Base-by-base conservation (phyloP, 2,113 vertebrate genomes). In the Alaudala cheleensis region DNA sequence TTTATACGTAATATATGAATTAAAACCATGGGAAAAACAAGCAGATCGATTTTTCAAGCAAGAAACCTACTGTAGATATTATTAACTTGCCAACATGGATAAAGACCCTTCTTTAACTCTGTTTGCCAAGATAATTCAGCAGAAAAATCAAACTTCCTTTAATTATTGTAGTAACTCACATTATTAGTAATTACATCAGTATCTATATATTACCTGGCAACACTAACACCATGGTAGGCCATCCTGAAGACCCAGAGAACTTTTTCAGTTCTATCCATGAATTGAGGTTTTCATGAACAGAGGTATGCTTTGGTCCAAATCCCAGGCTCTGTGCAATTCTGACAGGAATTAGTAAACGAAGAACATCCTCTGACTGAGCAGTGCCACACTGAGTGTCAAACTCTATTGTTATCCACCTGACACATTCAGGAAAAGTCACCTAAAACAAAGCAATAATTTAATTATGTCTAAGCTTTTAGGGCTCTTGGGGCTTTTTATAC, bases 341-440 rank as follows among this genome's bases (percentile, higher is more conserved):
- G 67, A 99, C 98, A 62, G 99, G 99, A 96, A 99, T 99, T 88
- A 99, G 97, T 86, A 99, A 98, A 70, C 99, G 99, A 34, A 99
- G 98, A 34, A 99, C 99, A 90, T 99, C 99, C 91, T 99, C 99
- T 31, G 99, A 98, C 54, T 99, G 99, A 31, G 99, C 99, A 5
- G 99, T 99, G 81, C 99, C 99, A 97, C 99, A 99, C 88, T 99
- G 99, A 50, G 98, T 98, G 93, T 99, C 99, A 96, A 99, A 99
- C 93, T 99, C 99, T 5, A 99, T 98, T 47, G 99, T 99, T 91
- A 99, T 99, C 99, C 99, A 99, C 45, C 99, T 98, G 62, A 99
- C 99, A 84, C 99, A 99, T 91, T 99, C 99, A 86, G 99, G 99
- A 94, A 99, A 99, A n/a, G 99, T 98, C 24, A 99, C 99, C 99